Evolutionary conservation across 2,797 vertebrate genomes (phyloP), one percentile per base, ranked within the genome.

Genomic region (Gallinago nigripennis): DNA sequence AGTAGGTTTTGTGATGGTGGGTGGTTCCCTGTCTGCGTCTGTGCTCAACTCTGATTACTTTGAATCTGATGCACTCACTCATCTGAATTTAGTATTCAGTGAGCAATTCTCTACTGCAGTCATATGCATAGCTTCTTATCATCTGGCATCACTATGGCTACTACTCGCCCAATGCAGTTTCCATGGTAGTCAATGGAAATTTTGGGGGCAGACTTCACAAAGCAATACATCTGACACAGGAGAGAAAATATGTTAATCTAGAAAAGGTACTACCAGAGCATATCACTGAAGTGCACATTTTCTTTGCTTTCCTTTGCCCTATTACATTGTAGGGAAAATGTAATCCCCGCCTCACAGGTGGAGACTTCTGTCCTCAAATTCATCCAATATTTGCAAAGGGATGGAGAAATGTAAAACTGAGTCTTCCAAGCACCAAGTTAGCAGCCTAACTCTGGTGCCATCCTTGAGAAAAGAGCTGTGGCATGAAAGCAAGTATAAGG

Each of bases 131-230:
- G 70, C 58, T 96, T 89, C 86, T 93, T 78, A 89, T 95, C 91
- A 86, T 90, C 84, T 95, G 82, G n/a, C 50, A 76, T 94, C 95
- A 5, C 92, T 75, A 43, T 69, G 91, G 92, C 94, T 94, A 51
- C 88, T 87, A 12, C 79, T 87, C 76, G 84, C 61, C 89, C 76
- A 88, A 10, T 37, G 76, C 76, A 86, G 91, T 94, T 97, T 84
- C 96, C 87, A 71, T 89, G 82, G 89, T 14, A 94, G 86, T 93
- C 65, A 65, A 12, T 58, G 57, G 84, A 87, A 83, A 89, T 85
- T 91, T 92, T 77, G 28, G 70, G 76, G 84, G 43, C 77, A 56
- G 83, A 57, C 20, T 93, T 92, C 86, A 91, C 65, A 76, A 50
- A 83, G 41, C 23, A 50, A 25, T 16, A 27, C 8, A 28, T 64